These are phyloP conservation scores for Gastracanthus pulcherrimus DNA, from an alignment of 2,888 invertebrate species.

Conservation along the genomic window DNA sequence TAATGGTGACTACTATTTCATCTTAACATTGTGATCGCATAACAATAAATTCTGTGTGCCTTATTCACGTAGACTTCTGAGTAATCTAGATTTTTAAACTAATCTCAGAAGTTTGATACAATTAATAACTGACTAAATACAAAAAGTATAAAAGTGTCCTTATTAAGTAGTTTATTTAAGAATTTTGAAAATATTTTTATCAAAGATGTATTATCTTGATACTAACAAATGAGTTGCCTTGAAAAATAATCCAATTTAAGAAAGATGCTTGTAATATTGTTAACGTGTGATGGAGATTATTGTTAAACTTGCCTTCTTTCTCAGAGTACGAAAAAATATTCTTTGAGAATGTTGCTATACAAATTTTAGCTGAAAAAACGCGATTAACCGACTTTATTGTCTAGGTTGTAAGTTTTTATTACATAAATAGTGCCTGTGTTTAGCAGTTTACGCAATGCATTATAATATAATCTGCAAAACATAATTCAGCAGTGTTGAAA, in stretches of 20 bases:
- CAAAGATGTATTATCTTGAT: constrained; percentile 40
- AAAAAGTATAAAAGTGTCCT: constrained; percentile 47
- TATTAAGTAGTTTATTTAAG: constrained; percentile 35
- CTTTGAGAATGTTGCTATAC: constrained; percentile 62
- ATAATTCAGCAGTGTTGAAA: constrained; percentile 36
- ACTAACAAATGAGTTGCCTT: constrained; percentile 23
- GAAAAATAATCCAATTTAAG: constrained; percentile 21
- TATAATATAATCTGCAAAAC: constrained; percentile 43
- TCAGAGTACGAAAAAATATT: constrained; percentile 58
- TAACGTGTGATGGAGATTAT: constrained; percentile 58
- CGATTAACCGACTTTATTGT: constrained; percentile 68
- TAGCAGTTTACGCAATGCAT: constrained; percentile 29
- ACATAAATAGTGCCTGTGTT: constrained; percentile 52
- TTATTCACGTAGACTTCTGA: constrained; percentile 58
- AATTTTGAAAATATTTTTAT: constrained; percentile 43
- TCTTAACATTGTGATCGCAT: constrained; percentile 52
- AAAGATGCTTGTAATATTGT: constrained; percentile 54
- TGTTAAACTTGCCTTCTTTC: constrained; percentile 64
- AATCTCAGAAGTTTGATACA: constrained; percentile 52
- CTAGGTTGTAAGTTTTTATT: constrained; percentile 68
- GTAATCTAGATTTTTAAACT: constrained; percentile 46
- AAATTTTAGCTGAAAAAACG: constrained; percentile 64
- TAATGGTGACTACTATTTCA: constrained; percentile 44
- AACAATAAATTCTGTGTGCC: constrained; percentile 61
- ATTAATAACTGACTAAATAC: constrained; percentile 26